Base-by-base conservation (phyloP, 2,888 invertebrate species). In the Ecliptopera silaceata region DNA sequence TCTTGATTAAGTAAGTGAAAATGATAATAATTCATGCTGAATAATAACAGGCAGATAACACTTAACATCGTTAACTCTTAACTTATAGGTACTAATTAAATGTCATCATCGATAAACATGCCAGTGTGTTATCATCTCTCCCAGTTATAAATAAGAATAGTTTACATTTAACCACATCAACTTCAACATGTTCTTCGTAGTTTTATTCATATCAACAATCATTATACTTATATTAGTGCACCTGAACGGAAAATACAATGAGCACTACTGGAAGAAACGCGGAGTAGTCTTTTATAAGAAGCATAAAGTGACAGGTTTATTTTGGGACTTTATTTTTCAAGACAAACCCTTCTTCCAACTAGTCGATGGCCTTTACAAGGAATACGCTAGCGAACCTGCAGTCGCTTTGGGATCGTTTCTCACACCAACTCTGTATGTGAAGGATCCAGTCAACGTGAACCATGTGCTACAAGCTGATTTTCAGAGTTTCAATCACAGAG, bases 241-340 rank as follows among this genome's bases (percentile, higher is more conserved):
- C 51, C 20, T 79, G 0, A 71, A 54, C 43, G 80, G 79, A 3
- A 67, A 56, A 63, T 75, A 74, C 44, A 82, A 84, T 66, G 71
- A 82, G 41, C 26, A 39, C 1, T 85, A 85, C 47, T 85, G 85
- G 84, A 77, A 64, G 15, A 82, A 72, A 62, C 79, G 81, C 10
- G 80, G 81, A 0, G 82, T 84, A 0, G 42, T 59, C 1, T 83
- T 80, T 43, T 60, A 79, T 15, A 57, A 64, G 0, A 70, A 68
- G 43, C 71, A 78, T 50, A 82, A 71, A 52, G 47, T 71, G 0
- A 50, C 71, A 10, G 85, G 84, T 3, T 66, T 76, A 0, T 69
- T 79, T 13, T 82, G 77, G 77, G 71, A 78, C 8, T 85, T 68
- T 42, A 0, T 77, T 0, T 60, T 52, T 0, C 65, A 63, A 20